Evolutionary conservation across 2,888 invertebrate genomes (phyloP).

Genomic region (Macrosoma leucophasiata): DNA sequence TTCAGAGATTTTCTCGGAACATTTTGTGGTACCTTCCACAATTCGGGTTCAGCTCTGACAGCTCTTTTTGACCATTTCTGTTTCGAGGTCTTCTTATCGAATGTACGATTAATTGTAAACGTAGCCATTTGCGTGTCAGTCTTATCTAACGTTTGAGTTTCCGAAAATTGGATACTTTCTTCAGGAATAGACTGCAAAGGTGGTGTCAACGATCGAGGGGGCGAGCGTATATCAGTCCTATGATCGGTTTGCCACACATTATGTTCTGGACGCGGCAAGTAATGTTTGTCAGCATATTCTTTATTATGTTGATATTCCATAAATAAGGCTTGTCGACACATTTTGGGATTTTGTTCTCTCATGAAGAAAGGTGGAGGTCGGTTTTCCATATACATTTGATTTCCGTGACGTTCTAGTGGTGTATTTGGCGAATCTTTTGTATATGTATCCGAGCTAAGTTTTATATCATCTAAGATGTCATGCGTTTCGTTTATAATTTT

Average conservation of each 20-base stretch:
- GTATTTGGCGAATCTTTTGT: constrained; percentile 67
- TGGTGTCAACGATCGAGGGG: constrained; percentile 55
- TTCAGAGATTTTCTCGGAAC: constrained; percentile 37
- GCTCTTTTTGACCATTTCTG: constrained; percentile 61
- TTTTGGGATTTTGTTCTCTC: constrained; percentile 45
- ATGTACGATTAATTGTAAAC: constrained; percentile 63
- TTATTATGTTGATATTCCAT: constrained; percentile 46
- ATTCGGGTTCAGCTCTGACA: constrained; percentile 47
- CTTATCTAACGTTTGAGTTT: constrained; percentile 47
- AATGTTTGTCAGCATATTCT: constrained; percentile 39
- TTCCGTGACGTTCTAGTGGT: constrained; percentile 38
- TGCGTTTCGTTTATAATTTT: constrained; percentile 52
- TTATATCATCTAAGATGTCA: constrained; percentile 45
- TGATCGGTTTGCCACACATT: constrained; percentile 55
- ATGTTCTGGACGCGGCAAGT: constrained; percentile 36
- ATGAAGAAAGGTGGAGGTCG: constrained; percentile 35
- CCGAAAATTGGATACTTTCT: constrained; percentile 55
- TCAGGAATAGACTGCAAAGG: constrained; percentile 68
- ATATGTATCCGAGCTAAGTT: constrained; percentile 68
- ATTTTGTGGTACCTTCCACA: constrained; percentile 64
- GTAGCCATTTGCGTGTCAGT: constrained; percentile 49
- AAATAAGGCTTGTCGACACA: constrained; percentile 59
- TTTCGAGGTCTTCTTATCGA: constrained; percentile 44
- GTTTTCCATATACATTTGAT: constrained; percentile 37
- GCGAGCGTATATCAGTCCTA: constrained; percentile 42